phyloP scores from a whole-genome alignment of 2,888 invertebrate genomes.

The Crematogaster levior region DNA sequence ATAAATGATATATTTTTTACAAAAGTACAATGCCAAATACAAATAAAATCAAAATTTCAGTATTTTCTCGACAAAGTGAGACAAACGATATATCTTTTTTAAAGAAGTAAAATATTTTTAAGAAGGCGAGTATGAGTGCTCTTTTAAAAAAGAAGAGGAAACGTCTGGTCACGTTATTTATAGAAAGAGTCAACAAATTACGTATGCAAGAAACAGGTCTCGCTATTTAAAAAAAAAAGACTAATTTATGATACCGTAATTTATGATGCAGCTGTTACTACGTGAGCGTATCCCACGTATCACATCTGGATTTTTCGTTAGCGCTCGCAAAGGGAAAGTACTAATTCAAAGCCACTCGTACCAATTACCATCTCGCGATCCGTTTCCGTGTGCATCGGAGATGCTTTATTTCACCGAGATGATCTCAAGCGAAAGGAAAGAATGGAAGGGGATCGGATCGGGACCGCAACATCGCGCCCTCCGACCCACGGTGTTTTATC shows the following conservation, averaged over 20 bases:
- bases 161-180: not conserved
- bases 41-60: not conserved
- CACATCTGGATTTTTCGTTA: not conserved
- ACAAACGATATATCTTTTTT: no score
- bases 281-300: not conserved
- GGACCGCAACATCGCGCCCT: slow-evolving; percentile 14
- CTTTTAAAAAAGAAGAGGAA: not conserved
- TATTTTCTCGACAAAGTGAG: not conserved
- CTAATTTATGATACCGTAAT: not conserved
- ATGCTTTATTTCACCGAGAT: not conserved
- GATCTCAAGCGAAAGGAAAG: slow-evolving; percentile 6
- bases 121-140: not conserved
- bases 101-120: not conserved
- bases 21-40: no score
- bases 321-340: not conserved
- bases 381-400: slow-evolving; percentile 16
- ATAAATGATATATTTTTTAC: not conserved
- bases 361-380: slow-evolving; percentile 36
- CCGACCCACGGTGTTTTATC: slow-evolving; percentile 48
- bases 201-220: not conserved
- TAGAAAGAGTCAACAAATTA: not conserved
- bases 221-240: not conserved
- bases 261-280: not conserved
- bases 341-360: not conserved
- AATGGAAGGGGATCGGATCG: slow-evolving; percentile 2